Base-by-base conservation (phyloP, 2,888 invertebrate genomes). In the Macrosiphum euphorbiae region DNA sequence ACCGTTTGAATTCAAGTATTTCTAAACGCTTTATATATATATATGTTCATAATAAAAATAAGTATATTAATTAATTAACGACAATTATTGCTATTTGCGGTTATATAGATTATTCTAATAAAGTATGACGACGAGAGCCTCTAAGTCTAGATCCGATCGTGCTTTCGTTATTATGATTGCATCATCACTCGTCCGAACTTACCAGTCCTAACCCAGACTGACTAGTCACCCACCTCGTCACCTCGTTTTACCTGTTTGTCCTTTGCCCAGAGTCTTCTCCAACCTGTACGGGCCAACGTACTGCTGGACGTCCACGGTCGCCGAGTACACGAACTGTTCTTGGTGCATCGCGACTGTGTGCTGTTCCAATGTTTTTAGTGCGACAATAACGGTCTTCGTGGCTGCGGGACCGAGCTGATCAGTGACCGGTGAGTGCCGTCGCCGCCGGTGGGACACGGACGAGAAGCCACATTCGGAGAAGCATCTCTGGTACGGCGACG, bases 231-330 rank as follows among this genome's bases (percentile, higher is more conserved):
- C 78, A 8, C 2, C 67, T 5, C 26, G 44, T 26, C 35, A 35
- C 20, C 41, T n/a, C 20, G n/a, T 58, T 90, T 94, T 96, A 99
- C 99, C 99, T 96, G 99, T 99, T 96, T 99, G 99, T 95, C 99
- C 99, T 96, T 99, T 99, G 95, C 99, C 99, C 95, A 99, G 97
- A 94, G 99, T 99, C 96, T 99, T 99, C 96, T 99, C 99, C 96
- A 99, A 97, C 96, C 99, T 97, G 96, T 99, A 99, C 94, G 99
- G 99, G 95, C 99, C 99, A 95, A 99, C 99, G 96, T 99, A 99
- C 96, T 98, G 98, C 96, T 98, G 98, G 96, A 97, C 97, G 96
- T 97, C 97, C 50, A 50, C 61, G 50, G 85, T 44, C 10, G 94
- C 58, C 52, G 94, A 44, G 92, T 90, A 92, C 85, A 47, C n/a